These are phyloP conservation scores for Coelopa pilipes DNA, from an alignment of 2,888 invertebrate genomes.

Conservation along the genomic window DNA sequence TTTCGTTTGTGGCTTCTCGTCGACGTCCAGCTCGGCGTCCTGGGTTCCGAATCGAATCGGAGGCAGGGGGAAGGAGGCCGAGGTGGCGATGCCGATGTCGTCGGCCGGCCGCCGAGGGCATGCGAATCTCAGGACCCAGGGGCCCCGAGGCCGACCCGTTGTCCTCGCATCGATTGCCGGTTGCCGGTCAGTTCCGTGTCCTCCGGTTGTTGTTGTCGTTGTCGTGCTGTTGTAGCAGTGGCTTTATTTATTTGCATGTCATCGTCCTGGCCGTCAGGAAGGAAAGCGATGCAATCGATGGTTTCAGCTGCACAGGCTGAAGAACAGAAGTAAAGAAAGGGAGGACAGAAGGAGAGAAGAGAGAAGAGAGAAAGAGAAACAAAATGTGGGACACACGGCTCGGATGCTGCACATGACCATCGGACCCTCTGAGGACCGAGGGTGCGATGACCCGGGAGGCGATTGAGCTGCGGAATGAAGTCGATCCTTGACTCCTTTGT, in stretches of 20 bases:
- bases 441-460: no score
- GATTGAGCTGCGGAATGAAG: no score
- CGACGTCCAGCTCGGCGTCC: constrained; percentile 17
- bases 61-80: no score
- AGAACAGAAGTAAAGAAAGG: neutral
- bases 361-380: no score
- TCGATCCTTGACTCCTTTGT: no score
- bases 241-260: constrained; percentile 26
- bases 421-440: no score
- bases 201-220: neutral
- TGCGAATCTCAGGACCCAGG: neutral
- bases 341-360: neutral
- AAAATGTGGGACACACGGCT: no score
- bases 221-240: neutral
- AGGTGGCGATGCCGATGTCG: neutral
- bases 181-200: neutral
- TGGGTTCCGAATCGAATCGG: constrained; percentile 21
- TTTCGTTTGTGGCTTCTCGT: constrained; percentile 29
- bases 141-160: neutral
- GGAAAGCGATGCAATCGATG: no score
- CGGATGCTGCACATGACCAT: no score
- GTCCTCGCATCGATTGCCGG: no score
- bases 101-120: neutral
- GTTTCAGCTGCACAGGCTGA: no score
- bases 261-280: neutral